Evolutionary conservation across 2,888 invertebrate genomes (phyloP).

Genomic region (Endomychus coccineus): DNA sequence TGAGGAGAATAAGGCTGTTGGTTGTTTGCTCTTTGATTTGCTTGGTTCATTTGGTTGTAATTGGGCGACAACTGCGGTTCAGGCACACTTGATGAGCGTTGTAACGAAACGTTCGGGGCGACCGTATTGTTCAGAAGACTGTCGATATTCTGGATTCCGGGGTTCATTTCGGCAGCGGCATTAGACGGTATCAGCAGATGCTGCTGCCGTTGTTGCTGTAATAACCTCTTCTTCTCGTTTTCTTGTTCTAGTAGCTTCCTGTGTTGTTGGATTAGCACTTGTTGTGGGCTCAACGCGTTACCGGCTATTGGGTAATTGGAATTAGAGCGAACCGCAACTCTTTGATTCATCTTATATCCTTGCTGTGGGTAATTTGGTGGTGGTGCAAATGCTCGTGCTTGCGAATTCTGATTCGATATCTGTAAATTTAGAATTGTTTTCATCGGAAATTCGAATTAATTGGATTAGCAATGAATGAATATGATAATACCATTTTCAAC

Average conservation of each 20-base stretch:
- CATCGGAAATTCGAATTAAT: too few species aligned
- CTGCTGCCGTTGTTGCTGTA: slow-evolving; percentile 77
- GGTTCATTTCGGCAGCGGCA: slow-evolving; percentile 47
- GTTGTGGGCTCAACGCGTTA: slow-evolving; percentile 27
- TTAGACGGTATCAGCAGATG: slow-evolving; percentile 73
- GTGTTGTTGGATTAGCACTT: slow-evolving; percentile 47
- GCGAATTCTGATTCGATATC: slow-evolving; percentile 30
- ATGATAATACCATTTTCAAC: too few species aligned
- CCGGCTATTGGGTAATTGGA: slow-evolving; percentile 12
- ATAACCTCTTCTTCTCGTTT: slow-evolving; percentile 60
- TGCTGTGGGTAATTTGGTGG: slow-evolving; percentile 40
- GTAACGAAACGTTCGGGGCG: slow-evolving; percentile 83
- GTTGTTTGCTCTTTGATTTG: slow-evolving; percentile 26
- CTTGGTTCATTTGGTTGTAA: slow-evolving; percentile 39
- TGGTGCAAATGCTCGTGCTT: slow-evolving; percentile 33
- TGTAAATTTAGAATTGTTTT: too few species aligned
- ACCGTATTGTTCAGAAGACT: slow-evolving; percentile 77
- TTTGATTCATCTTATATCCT: slow-evolving; percentile 16
- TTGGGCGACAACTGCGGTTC: slow-evolving; percentile 56
- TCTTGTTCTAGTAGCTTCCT: slow-evolving; percentile 37
- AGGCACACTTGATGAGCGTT: slow-evolving; percentile 55
- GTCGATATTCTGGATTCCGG: slow-evolving; percentile 64
- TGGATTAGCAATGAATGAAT: too few species aligned
- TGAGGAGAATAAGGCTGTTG: slow-evolving; percentile 45
- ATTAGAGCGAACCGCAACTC: slow-evolving; percentile 17